Evolutionary conservation across 64 coral and sea anemone genomes (phyloP).

Genomic region (Anthopleura sola): DNA sequence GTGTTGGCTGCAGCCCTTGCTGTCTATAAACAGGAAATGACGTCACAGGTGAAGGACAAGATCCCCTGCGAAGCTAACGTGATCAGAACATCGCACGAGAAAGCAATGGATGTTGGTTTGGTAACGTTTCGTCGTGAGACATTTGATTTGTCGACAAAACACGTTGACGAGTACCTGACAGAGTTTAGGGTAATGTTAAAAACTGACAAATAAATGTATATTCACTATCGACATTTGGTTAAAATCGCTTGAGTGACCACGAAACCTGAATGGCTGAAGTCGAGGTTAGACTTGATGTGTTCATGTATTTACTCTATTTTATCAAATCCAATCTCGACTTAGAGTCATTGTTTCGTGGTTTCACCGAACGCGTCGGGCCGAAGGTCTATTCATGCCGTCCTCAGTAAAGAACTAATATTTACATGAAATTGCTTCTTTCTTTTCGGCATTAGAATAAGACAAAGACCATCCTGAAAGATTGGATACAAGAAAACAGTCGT

Average conservation of each 20-base stretch:
- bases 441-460: not conserved
- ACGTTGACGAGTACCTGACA: constrained; percentile 46
- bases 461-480: not conserved
- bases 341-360: too few species aligned
- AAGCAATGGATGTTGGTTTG: constrained; percentile 22
- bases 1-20: constrained; percentile 13
- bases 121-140: constrained; percentile 33
- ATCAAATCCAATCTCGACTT: too few species aligned
- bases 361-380: too few species aligned
- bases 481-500: constrained; percentile 23
- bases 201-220: not conserved
- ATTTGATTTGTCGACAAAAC: constrained; percentile 31
- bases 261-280: too few species aligned
- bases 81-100: constrained; percentile 56
- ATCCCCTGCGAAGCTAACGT: constrained; percentile 49
- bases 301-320: too few species aligned
- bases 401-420: not conserved
- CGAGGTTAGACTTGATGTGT: too few species aligned
- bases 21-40: constrained; percentile 40
- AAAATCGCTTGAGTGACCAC: too few species aligned
- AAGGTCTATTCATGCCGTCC: too few species aligned
- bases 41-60: constrained; percentile 14
- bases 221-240: not conserved
- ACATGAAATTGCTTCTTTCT: not conserved
- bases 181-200: constrained; percentile 41